phyloP scores from a whole-genome alignment of 2,888 invertebrate species.

The Aphidius colemani region DNA sequence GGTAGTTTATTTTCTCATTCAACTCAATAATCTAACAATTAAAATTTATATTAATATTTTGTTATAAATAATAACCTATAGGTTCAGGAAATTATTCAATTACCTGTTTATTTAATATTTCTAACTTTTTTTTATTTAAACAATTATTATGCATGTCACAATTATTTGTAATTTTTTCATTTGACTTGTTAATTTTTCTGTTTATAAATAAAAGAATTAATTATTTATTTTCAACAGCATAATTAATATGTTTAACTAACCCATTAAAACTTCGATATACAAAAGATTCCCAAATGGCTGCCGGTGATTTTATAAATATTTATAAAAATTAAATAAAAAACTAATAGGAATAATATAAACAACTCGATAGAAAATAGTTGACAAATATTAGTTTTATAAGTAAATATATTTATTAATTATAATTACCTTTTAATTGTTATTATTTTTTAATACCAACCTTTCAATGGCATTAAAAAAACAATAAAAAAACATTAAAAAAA shows the following conservation, averaged over 20 bases:
- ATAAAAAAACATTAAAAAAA: too few relatives aligned
- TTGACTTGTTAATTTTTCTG: background rate
- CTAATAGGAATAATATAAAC: too few relatives aligned
- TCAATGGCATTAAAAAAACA: too few relatives aligned
- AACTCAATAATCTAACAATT: conserved; percentile 59
- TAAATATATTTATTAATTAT: background rate
- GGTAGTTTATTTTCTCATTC: conserved; percentile 58
- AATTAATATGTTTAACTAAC: too few relatives aligned
- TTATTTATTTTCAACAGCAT: too few relatives aligned
- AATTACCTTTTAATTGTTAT: too few relatives aligned
- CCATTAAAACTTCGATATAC: background rate
- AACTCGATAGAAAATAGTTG: background rate
- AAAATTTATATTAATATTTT: background rate
- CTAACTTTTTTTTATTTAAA: conserved; percentile 27
- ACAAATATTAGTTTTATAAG: background rate
- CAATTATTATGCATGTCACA: conserved; percentile 46
- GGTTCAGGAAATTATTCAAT: conserved; percentile 2
- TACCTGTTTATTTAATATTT: background rate
- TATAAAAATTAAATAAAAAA: too few relatives aligned
- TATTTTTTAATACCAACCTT: too few relatives aligned
- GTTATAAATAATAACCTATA: conserved; percentile 35
- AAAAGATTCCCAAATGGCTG: background rate
- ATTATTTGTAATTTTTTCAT: conserved; percentile 9
- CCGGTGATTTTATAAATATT: too few relatives aligned
- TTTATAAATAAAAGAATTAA: background rate